Evolutionary conservation across 1,140 invertebrate species (phyloP), one percentile per base, ranked within the genome.

Genomic region (Eupristina koningsbergeri): DNA sequence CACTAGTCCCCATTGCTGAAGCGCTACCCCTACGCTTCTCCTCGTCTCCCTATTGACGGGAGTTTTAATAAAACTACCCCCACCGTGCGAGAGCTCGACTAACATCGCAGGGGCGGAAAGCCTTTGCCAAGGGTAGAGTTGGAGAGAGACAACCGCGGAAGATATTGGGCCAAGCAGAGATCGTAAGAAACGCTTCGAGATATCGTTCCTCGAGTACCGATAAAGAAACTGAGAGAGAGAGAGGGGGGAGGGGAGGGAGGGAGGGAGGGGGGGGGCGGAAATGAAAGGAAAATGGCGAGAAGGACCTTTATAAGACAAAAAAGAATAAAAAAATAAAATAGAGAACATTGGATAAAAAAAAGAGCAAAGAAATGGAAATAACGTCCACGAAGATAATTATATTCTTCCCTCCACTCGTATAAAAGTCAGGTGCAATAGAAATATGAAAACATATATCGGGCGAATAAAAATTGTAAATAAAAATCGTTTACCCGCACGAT

Each of bases 41-140:
- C 83, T 82, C 77, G 80, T 78, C 80, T 83, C 77, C 74, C 87
- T 87, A 88, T 87, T 87, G 86, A 89, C 85, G 88, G 85, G 84
- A 86, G 86, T 86, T 89, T 89, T 89, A 89, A 89, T 89, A 89
- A 88, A 89, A 89, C 87, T 89, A 86, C 88, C 87, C 88, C 87
- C 84, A 86, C 88, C 80, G 86, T 29, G 22, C 22, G 8, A 50
- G n/a, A 29, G 71, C 29, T n/a, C 78, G 36, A 41, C 69, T 80
- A 85, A 87, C 85, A 86, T 86, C 86, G 84, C 84, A 86, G 86
- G 85, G 86, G 86, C 76, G 86, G 87, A 88, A 81, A 87, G 87
- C 84, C 86, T 82, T 67, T 29, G 82, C 50, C 73, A 83, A 83
- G 86, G 41, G 36, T 36, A 45, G 36, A 63, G 53, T 36, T 69